Percentiles rank a stretch among this genome's conserved stretches.
Evolutionary conservation across 2,797 vertebrate genomes (phyloP).

Genomic region (Characodon lateralis): DNA sequence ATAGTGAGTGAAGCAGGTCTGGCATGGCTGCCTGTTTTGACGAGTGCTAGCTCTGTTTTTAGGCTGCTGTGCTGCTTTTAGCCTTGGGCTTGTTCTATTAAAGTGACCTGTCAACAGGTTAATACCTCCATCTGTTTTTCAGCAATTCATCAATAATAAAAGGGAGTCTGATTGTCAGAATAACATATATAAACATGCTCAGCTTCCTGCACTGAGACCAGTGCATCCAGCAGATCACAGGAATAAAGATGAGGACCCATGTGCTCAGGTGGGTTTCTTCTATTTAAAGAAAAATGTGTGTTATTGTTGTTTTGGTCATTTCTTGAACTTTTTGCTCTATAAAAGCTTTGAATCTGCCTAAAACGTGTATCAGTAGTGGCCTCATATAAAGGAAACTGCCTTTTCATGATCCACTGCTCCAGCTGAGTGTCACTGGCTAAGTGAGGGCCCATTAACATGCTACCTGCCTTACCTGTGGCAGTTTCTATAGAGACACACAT

Average conservation of each 20-base stretch:
- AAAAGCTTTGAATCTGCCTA: conserved; percentile 1
- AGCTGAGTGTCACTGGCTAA: conserved; percentile 58
- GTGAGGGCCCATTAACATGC: conserved; percentile 79
- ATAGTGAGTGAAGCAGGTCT: conserved; percentile 44
- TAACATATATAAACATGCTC: conserved; percentile 47
- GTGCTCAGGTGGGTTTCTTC: conserved; percentile 54
- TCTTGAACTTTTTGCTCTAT: not conserved
- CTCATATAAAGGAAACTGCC: conserved; percentile 15
- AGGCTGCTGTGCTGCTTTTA: conserved; percentile 42
- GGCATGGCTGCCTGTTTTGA: conserved; percentile 41
- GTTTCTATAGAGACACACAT: conserved; percentile 85
- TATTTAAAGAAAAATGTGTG: not conserved
- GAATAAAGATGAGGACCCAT: conserved; percentile 45
- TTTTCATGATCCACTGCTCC: conserved; percentile 41
- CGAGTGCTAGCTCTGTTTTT: conserved; percentile 45
- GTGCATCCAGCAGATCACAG: not conserved
- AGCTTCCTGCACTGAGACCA: conserved; percentile 23
- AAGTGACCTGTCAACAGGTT: conserved; percentile 60
- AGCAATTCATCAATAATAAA: conserved; percentile 71
- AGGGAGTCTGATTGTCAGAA: conserved; percentile 55
- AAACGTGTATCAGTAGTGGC: conserved; percentile 11
- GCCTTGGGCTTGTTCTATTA: conserved; percentile 53
- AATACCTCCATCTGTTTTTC: conserved; percentile 61
- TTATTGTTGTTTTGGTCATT: not conserved
- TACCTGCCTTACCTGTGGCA: conserved; percentile 64